Base-by-base conservation (phyloP, 2,113 vertebrate species). In the Neolamprologus cancellatus region DNA sequence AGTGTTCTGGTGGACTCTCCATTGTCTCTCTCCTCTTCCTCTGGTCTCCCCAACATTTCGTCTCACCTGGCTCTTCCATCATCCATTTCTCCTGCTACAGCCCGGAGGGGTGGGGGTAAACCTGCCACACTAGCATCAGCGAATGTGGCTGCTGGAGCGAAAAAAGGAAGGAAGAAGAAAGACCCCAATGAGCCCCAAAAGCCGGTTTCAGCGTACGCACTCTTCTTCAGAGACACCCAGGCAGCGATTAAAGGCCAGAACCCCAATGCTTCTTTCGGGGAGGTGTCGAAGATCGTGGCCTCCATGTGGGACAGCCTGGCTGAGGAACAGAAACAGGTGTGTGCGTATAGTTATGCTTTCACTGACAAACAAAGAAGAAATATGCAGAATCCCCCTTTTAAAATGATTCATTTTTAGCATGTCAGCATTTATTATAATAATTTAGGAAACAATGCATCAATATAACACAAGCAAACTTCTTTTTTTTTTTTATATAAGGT, bases 251-350 rank as follows among this genome's bases (percentile, higher is more conserved):
- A 98, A 87, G 98, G 98, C 41, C 98, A 98, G 93, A 98, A 98
- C 91, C 98, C 97, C 80, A 98, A 97, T 52, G 98, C 98, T 44
- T 97, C 97, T 25, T 98, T 98, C 78, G 98, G 98, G 5, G 98
- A 98, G 87, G 98, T 98, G 66, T 98, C 98, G 52, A 98, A 97
- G 93, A 98, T 98, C 15, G 98, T 98, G 39, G 98, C 98, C 20
- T 98, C 97, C 64, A 98, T 98, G 98, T 98, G 98, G 98, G 98
- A 98, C 94, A 98, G 98, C 89, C 94, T 98, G 80, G 97, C 97
- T 12, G 98, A 98, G 57, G 98, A 98, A 59, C 98, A 98, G 94
- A 98, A 98, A 88, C 98, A 98, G 96, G 98, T 98, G 88, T 3
- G 1, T 5, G 13, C 10, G 14, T 17, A 7, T 32, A 11, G 30